A percentile compares a stretch with the other conserved stretches of the same genome.
These are phyloP conservation scores for Enteromius fasciolatus DNA, from an alignment of 2,797 vertebrate genomes.

Conservation along the genomic window DNA sequence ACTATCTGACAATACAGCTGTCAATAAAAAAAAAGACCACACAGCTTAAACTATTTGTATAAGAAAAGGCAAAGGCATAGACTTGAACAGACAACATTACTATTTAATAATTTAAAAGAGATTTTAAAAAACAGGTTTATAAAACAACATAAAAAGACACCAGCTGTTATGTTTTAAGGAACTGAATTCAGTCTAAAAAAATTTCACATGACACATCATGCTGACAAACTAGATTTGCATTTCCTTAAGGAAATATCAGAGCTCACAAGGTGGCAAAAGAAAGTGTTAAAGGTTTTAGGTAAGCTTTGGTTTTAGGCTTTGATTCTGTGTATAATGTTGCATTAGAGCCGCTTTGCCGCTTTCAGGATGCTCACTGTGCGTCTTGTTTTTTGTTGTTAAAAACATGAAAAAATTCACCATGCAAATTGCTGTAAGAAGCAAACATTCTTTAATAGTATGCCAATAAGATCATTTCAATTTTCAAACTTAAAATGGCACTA, in stretches of 20 bases:
- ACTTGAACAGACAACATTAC: neutral
- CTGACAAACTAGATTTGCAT: conserved; percentile 30
- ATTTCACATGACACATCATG: neutral
- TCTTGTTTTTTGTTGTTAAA: neutral
- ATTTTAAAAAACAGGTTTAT: neutral
- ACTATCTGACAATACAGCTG: conserved; percentile 93
- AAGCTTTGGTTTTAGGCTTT: conserved; percentile 31
- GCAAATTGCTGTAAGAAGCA: neutral
- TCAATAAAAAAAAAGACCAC: conserved; percentile 52
- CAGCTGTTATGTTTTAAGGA: neutral
- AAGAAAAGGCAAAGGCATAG: neutral
- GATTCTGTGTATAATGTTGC: conserved; percentile 29
- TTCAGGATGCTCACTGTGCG: neutral
- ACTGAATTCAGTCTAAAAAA: conserved; percentile 3
- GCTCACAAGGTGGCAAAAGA: conserved; percentile 16
- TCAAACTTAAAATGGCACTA: neutral
- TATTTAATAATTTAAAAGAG: neutral
- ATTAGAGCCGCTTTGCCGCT: conserved; percentile 12
- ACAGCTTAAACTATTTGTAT: neutral
- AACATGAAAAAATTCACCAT: neutral
- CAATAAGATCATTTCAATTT: neutral
- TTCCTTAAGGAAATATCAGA: conserved; percentile 1
- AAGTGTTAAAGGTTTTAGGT: conserved; percentile 34
- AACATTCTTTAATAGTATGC: neutral
- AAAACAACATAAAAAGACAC: neutral